Evolutionary conservation across 2,888 invertebrate species (phyloP), one percentile per base, ranked within the genome.

Genomic region (Nephrotoma appendiculata): DNA sequence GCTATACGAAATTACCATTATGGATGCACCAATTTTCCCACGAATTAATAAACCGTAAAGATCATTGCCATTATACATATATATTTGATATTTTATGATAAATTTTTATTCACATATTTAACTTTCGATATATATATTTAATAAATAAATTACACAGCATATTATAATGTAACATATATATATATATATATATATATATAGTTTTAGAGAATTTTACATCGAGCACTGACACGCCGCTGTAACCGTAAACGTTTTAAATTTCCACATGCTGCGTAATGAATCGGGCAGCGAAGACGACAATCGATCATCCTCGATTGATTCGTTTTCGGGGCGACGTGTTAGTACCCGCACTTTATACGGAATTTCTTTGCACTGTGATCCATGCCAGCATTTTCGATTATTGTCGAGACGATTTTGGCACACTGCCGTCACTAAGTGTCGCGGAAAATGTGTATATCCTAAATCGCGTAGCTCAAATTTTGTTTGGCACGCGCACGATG

Each of bases 201-300:
- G 9, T 44, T 12, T 15, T 44, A 5, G 15, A 7, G n/a, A 2
- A 19, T 19, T 7, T 87, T 88, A 88, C 86, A 88, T 89, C 2
- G 90, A 89, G 88, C 91, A 91, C 88, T 91, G 91, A 87, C 91
- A 91, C 52, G 91, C 91, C n/a, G 91, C 91, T 1, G 90, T 90
- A 15, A 91, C 90, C 7, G 90, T 90, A 12, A 91, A 89, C 0
- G 90, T 91, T 87, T 90, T 89, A 86, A 91, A 91, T 88, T 90
- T 89, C 91, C 91, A 91, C 45, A 89, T 86, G 84, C 89, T 88
- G 9, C 90, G 87, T 41, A 90, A 87, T 31, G 89, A 88, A 87
- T 90, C 89, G 11, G 90, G 89, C n/a, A 90, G 85, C 88, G 89
- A 89, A 3, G 88, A 87, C 84, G 89, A 87, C 2, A 31, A 9